phyloP scores from a whole-genome alignment of 1,140 invertebrate species.

The Brachionus plicatilis region DNA sequence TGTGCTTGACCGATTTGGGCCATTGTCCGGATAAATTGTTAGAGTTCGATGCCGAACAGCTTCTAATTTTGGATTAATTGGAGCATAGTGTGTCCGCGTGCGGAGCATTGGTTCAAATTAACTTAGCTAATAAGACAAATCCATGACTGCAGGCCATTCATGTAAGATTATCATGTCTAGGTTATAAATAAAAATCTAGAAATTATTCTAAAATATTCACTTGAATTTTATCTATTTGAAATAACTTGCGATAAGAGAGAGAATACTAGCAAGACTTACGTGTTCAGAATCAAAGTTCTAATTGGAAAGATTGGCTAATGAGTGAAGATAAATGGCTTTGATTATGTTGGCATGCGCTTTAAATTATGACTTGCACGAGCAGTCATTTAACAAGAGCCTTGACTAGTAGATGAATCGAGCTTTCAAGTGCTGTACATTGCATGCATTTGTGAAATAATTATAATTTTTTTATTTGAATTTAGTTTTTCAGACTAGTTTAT shows the following conservation, averaged over 20 bases:
- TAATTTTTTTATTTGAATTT: neutral
- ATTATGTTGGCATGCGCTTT: neutral
- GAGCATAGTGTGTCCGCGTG: conserved; percentile 7
- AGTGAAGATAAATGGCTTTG: neutral
- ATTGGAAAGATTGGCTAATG: neutral
- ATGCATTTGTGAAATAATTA: neutral
- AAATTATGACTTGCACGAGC: conserved; percentile 22
- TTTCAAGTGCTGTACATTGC: neutral
- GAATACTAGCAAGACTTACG: neutral
- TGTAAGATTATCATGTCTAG: conserved; percentile 17
- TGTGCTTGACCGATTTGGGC: neutral
- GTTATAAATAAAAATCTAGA: neutral
- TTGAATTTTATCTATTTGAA: neutral
- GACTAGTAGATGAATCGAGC: neutral
- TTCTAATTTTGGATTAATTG: neutral
- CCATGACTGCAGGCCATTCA: neutral
- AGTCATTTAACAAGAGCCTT: neutral
- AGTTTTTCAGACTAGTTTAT: neutral
- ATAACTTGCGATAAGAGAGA: neutral
- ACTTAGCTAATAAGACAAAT: conserved; percentile 14
- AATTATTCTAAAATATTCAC: neutral
- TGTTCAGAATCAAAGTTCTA: conserved; percentile 15
- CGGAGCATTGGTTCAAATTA: conserved; percentile 11
- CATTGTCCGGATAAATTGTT: neutral
- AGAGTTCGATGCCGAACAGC: neutral